phyloP scores from a whole-genome alignment of 2,888 invertebrate genomes.

The Aleiodes leptofemur region DNA sequence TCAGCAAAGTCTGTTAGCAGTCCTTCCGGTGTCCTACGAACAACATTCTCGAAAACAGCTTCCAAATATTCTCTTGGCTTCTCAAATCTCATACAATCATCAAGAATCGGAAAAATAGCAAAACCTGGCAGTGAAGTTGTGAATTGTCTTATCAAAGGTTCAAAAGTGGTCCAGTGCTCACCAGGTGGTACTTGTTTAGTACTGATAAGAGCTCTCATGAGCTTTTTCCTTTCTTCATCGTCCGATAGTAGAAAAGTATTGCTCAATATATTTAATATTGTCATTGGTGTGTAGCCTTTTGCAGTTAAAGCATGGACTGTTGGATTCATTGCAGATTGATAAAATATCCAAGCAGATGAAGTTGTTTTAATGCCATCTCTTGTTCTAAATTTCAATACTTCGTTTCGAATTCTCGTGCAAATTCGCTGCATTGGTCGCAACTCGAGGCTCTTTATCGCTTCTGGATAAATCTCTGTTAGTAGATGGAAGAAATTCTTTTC shows the following conservation, averaged over 20 bases:
- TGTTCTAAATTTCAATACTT: neutral
- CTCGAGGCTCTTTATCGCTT: neutral
- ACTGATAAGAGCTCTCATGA: neutral
- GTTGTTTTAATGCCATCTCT: neutral
- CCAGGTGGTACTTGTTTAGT: conserved; percentile 1
- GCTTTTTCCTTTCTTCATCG: conserved; percentile 5
- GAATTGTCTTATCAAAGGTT: neutral
- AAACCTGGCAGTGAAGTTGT: neutral
- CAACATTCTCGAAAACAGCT: neutral
- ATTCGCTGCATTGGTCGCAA: neutral
- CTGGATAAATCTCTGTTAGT: neutral
- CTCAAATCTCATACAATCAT: conserved; percentile 12
- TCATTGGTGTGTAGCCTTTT: neutral
- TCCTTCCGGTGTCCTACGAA: neutral
- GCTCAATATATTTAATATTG: conserved; percentile 9
- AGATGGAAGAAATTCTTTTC: neutral
- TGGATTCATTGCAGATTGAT: neutral
- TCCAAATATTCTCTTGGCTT: conserved; percentile 7
- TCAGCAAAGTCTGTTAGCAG: neutral
- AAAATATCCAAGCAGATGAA: neutral
- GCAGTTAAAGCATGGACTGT: neutral
- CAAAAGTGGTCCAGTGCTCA: conserved; percentile 2
- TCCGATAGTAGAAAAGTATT: neutral
- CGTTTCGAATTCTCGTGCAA: neutral
- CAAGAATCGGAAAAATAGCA: neutral